A percentile compares a stretch with the other conserved stretches of the same genome.
Evolutionary conservation across 2,797 vertebrate species (phyloP).

Genomic region (Sebastolobus altivelis): DNA sequence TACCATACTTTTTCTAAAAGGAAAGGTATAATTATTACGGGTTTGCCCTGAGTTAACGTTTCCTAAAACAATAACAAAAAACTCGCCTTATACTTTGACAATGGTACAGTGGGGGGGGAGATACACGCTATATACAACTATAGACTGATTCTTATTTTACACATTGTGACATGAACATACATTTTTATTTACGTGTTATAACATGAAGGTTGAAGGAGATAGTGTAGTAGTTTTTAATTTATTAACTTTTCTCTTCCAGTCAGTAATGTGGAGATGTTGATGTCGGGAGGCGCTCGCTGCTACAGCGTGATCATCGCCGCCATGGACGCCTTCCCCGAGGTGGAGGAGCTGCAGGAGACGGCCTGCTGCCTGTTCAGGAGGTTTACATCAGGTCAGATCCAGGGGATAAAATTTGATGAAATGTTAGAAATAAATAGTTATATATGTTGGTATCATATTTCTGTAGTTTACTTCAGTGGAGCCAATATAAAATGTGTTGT

Average conservation of each 20-base stretch:
- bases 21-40: not conserved
- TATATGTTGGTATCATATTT: not conserved
- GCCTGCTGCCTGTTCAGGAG: conserved; percentile 91
- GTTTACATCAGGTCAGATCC: conserved; percentile 90
- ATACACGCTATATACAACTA: not conserved
- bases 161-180: not conserved
- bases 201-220: not conserved
- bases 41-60: not conserved
- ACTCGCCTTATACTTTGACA: not conserved
- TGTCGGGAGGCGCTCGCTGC: conserved; percentile 95
- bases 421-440: not conserved
- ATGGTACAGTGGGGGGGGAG: not conserved
- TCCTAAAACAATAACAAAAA: not conserved
- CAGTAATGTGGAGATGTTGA: conserved; percentile 94
- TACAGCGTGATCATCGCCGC: conserved; percentile 88
- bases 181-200: not conserved
- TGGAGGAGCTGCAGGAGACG: conserved; percentile 91
- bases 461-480: not conserved
- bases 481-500: not conserved
- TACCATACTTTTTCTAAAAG: not conserved
- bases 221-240: not conserved
- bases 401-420: not conserved
- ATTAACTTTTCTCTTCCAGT: conserved; percentile 76
- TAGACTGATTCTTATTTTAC: not conserved
- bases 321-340: conserved; percentile 88